Evolutionary conservation across 2,888 invertebrate genomes (phyloP), one percentile per base, ranked within the genome.

Genomic region (Hymenopus coronatus): DNA sequence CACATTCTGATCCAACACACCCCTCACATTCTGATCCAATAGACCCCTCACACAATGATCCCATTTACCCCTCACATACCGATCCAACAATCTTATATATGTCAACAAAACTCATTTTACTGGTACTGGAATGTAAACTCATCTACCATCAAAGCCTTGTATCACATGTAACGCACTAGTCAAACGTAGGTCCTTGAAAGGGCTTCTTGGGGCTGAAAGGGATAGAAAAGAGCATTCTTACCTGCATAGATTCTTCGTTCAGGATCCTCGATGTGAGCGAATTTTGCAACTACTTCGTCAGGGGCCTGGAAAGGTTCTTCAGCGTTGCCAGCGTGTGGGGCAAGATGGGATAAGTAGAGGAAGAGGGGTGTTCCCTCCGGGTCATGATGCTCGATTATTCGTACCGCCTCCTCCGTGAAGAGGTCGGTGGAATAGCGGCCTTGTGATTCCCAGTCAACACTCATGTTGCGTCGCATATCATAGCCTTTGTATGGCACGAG

Each of bases 221-320:
- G 27, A 3, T 30, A 30, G 30, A 4, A 30, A 33, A 85, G 4
- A 83, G 7, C n/a, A 20, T 46, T 90, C 90, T 91, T 91, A 96
- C 97, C 96, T 88, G 97, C 97, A 93, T 96, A 97, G 82, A 94
- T 94, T 91, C 96, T 93, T 88, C 97, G 93, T 89, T 95, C 94
- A 0, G 94, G 94, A 93, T 97, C 95, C 83, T 94, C 92, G 70
- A 97, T 97, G 91, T 97, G 94, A 0, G 93, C 91, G 92, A 97
- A 97, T 92, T 95, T 96, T 0, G 95, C 94, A 6, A 97, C 94
- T 92, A 96, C 96, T 90, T 96, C 95, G 91, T 95, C 94, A 0
- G 97, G 97, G 0, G 97, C 97, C 93, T 97, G 96, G 82, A 97
- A 93, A 1, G 96, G 95, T 89, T 94, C 93, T 88, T 94, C 93